Base-by-base conservation (phyloP, 2,797 vertebrate genomes). In the Steatocranus sp. region DNA sequence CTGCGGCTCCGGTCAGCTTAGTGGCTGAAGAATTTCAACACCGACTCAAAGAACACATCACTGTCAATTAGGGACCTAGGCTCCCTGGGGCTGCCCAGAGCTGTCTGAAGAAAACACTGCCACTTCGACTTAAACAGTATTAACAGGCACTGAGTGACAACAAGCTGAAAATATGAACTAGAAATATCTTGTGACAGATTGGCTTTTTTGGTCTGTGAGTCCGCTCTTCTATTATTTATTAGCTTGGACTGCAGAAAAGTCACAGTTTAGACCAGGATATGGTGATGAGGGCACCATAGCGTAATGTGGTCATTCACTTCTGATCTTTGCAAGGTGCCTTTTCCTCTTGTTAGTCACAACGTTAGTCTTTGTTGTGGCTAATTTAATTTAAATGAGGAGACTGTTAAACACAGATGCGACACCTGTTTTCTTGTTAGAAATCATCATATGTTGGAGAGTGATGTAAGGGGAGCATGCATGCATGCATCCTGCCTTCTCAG, bases 11-110 rank as follows among this genome's bases (percentile, higher is more conserved):
- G 93, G 91, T 94, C 93, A 92, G 86, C 92, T 90, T 46, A 83
- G 86, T 93, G 93, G 87, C 89, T 92, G 92, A 94, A 91, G 88
- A 92, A 91, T 95, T 93, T 90, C 89, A 85, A 89, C 90, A 90
- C 77, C 86, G 84, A 95, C 91, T 95, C 93, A 93, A 94, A 95
- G 92, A 96, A 95, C 95, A 95, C 91, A 95, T 96, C 95, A 95
- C 94, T 95, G 95, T 95, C 95, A 96, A 95, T 96, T 96, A 96
- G 90, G 86, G 91, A 90, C 88, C 87, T 11, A 5, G 81, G 79
- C 81, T 95, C 94, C 94, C 93, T 70, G 86, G 86, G 93, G 95
- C 94, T 82, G 86, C 93, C 83, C 85, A 34, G 87, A 92, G 92
- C 93, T 92, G 93, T 94, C 94, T 90, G 88, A 90, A 89, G 89